These are phyloP conservation scores for Steinernema feltiae DNA, from an alignment of 1,140 invertebrate species.

Conservation along the genomic window DNA sequence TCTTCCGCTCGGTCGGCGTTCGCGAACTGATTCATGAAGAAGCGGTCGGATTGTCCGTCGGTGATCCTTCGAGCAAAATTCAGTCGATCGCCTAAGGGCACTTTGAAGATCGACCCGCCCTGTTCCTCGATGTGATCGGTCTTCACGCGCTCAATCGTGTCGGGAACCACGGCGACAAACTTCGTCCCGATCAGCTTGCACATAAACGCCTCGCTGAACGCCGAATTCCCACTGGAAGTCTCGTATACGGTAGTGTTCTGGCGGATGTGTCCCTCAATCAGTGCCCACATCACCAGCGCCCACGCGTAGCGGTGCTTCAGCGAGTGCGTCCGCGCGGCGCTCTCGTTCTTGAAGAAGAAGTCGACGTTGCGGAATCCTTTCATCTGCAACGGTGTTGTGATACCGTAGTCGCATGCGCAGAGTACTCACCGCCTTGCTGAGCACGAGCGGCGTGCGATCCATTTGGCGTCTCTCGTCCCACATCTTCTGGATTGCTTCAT, in stretches of 20 bases:
- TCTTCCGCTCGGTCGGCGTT: conserved; percentile 39
- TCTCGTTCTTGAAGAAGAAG: conserved; percentile 42
- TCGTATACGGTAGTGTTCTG: conserved; percentile 38
- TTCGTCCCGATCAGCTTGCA: conserved; percentile 31
- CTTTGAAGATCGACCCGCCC: conserved; percentile 24
- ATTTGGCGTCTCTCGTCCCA: conserved; percentile 23
- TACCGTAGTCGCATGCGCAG: too few species aligned
- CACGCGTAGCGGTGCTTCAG: conserved; percentile 46
- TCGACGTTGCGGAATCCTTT: neutral
- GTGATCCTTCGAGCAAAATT: neutral
- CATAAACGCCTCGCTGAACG: conserved; percentile 35
- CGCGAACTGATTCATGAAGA: conserved; percentile 45
- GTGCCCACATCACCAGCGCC: conserved; percentile 43
- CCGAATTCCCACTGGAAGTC: conserved; percentile 43
- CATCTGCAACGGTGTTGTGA: neutral
- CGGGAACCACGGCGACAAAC: conserved; percentile 32
- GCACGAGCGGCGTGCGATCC: conserved; percentile 19
- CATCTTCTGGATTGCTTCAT: conserved; percentile 21
- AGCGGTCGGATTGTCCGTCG: conserved; percentile 22
- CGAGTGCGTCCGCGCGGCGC: conserved; percentile 24
- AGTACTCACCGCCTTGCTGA: neutral
- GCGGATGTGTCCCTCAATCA: conserved; percentile 25
- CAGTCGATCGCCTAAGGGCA: conserved; percentile 24
- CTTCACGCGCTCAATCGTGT: conserved; percentile 30
- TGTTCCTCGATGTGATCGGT: conserved; percentile 22